Conservation (phyloP, 2,113 vertebrate species). For the Labeo catla region DNA sequence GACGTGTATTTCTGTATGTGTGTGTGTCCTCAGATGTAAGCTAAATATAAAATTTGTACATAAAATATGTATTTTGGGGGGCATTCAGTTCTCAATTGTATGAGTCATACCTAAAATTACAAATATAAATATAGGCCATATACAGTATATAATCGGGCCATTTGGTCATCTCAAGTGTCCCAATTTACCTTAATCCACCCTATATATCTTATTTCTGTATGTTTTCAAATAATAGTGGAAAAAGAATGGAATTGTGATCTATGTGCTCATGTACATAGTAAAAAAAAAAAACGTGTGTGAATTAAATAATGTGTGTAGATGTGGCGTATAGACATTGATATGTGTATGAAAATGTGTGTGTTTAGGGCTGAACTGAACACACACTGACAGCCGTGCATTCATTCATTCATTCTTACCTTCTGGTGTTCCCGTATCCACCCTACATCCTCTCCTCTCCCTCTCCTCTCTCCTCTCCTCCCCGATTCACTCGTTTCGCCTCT, state of each 20-base stretch:
- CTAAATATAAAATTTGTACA: neutral
- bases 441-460: slow-evolving; percentile 42
- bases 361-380: neutral
- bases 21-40: neutral
- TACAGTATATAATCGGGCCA: neutral
- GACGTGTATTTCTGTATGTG: neutral
- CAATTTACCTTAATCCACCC: neutral
- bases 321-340: neutral
- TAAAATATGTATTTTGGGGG: neutral
- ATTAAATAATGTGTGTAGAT: neutral
- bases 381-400: neutral
- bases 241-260: neutral
- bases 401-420: slow-evolving; percentile 46
- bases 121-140: neutral
- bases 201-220: neutral
- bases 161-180: neutral
- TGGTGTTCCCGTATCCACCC: slow-evolving; percentile 47
- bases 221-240: neutral
- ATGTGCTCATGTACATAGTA: neutral
- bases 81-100: neutral
- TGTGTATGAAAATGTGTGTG: slow-evolving; percentile 8
- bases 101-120: neutral
- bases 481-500: slow-evolving; percentile 33
- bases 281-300: slow-evolving; percentile 47
- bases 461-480: slow-evolving; percentile 35